phyloP scores from a whole-genome alignment of 2,888 invertebrate genomes.

The Pyrrhia umbra region DNA sequence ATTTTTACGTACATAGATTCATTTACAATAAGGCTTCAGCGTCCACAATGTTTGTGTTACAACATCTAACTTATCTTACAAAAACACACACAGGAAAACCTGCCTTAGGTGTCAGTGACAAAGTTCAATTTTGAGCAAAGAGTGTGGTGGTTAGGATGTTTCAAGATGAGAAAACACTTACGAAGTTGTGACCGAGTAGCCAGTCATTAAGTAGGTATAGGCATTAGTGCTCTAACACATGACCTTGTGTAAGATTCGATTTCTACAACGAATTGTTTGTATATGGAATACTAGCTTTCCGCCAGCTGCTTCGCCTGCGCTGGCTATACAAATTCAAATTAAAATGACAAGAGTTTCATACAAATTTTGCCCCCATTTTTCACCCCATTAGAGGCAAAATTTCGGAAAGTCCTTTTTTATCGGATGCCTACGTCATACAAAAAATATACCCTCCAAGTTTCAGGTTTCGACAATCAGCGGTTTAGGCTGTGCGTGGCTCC shows the following conservation, averaged over 20 bases:
- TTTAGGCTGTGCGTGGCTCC: too few relatives aligned
- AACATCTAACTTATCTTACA: slow-evolving; percentile 65
- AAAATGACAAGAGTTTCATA: too few relatives aligned
- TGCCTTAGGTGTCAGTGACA: slow-evolving; percentile 56
- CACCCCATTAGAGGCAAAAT: too few relatives aligned
- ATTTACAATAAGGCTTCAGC: slow-evolving; percentile 85
- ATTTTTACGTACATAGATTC: slow-evolving; percentile 86
- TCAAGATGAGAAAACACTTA: slow-evolving; percentile 46
- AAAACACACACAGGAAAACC: slow-evolving; percentile 59
- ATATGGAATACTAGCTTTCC: too few relatives aligned
- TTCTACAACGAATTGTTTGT: slow-evolving; percentile 52
- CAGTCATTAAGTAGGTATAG: slow-evolving; percentile 76
- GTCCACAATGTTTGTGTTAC: slow-evolving; percentile 69
- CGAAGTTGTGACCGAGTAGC: slow-evolving; percentile 70
- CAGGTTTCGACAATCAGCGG: too few relatives aligned
- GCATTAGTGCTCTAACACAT: slow-evolving; percentile 66
- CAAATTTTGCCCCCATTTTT: too few relatives aligned
- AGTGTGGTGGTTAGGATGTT: slow-evolving; percentile 53
- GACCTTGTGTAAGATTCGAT: slow-evolving; percentile 79
- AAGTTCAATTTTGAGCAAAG: slow-evolving; percentile 47
- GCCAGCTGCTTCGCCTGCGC: too few relatives aligned
- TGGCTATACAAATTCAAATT: too few relatives aligned
- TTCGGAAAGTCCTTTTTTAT: too few relatives aligned
- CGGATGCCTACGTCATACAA: too few relatives aligned
- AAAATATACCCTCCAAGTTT: slow-evolving; percentile 22